A percentile compares a stretch with the other conserved stretches of the same genome.
Conservation (phyloP, 2,113 vertebrate species). For the Stegastes partitus region DNA sequence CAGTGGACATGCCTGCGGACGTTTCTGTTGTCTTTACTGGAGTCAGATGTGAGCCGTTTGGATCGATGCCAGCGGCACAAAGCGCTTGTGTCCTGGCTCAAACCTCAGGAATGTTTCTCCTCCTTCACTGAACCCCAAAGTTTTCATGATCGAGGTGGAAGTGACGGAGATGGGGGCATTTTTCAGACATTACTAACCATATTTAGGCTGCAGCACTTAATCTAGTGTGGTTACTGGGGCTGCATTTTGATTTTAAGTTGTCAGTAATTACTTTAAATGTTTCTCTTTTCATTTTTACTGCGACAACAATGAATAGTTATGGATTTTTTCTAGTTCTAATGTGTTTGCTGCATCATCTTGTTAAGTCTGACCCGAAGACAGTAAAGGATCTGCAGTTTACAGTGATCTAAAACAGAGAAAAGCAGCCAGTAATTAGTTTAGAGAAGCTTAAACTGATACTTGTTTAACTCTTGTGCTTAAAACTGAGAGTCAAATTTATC, state of each 20-base stretch:
- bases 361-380: too few relatives aligned
- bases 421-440: too few relatives aligned
- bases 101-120: slow-evolving; percentile 66
- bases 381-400: too few relatives aligned
- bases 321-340: background rate
- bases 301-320: background rate
- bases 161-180: background rate
- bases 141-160: slow-evolving; percentile 10
- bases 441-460: too few relatives aligned
- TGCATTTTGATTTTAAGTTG: background rate
- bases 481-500: too few relatives aligned
- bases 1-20: slow-evolving; percentile 3
- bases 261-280: background rate
- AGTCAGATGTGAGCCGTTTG: slow-evolving; percentile 47
- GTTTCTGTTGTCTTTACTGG: slow-evolving; percentile 29
- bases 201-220: background rate
- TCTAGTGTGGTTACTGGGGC: background rate
- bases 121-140: slow-evolving; percentile 31
- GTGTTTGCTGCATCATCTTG: background rate
- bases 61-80: slow-evolving; percentile 18
- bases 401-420: too few relatives aligned
- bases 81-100: slow-evolving; percentile 29
- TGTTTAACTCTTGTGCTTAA: too few relatives aligned
- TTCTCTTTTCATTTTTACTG: background rate
- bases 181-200: background rate